Evolutionary conservation across 1,140 invertebrate species (phyloP).

Genomic region (Macrobrachium nipponense): DNA sequence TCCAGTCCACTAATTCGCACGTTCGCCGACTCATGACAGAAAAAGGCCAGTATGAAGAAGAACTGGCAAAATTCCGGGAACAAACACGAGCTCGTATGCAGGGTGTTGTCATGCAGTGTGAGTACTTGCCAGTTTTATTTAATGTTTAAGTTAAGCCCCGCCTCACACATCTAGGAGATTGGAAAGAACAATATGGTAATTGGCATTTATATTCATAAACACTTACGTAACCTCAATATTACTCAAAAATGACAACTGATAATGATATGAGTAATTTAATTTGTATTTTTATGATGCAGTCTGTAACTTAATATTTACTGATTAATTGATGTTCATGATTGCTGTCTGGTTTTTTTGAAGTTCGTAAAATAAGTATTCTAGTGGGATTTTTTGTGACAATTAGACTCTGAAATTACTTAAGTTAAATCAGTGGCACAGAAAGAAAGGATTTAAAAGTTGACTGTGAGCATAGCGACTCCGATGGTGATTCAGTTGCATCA

Average conservation of each 20-base stretch:
- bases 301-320: no score
- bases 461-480: slow-evolving; percentile 7
- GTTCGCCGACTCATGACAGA: slow-evolving; percentile 85
- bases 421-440: slow-evolving; percentile 7
- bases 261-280: no score
- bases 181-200: slow-evolving; percentile 14
- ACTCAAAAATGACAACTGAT: background rate
- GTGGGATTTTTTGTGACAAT: no score
- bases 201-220: background rate
- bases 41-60: slow-evolving; percentile 87
- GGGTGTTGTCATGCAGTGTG: slow-evolving; percentile 85
- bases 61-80: slow-evolving; percentile 83
- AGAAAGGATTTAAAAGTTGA: background rate
- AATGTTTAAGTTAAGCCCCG: background rate
- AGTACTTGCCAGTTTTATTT: slow-evolving; percentile 70
- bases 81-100: slow-evolving; percentile 84
- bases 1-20: slow-evolving; percentile 92
- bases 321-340: no score
- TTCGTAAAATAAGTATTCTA: no score
- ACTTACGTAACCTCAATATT: background rate
- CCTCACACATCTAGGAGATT: background rate
- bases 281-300: no score
- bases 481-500: slow-evolving; percentile 6
- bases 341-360: no score
- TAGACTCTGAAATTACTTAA: background rate